phyloP scores from a whole-genome alignment of 2,888 invertebrate species.

The Latrodectus hesperus region DNA sequence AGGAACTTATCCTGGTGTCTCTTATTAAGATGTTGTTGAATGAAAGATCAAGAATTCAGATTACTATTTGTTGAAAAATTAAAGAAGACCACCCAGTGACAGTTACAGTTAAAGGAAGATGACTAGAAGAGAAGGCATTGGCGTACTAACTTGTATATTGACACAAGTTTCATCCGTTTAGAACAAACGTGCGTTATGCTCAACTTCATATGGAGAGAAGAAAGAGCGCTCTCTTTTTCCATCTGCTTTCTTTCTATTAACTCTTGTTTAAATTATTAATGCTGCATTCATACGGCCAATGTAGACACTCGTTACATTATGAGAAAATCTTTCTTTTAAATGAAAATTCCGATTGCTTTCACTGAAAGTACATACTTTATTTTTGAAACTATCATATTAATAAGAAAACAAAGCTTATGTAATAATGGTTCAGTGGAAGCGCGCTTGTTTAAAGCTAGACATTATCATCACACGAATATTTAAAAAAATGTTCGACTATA shows the following conservation, averaged over 20 bases:
- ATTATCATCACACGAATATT: too few species aligned
- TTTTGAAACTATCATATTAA: too few species aligned
- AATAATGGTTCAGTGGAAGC: too few species aligned
- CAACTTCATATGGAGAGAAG: background rate
- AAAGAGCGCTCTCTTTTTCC: background rate
- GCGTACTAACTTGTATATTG: background rate
- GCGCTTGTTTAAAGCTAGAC: too few species aligned
- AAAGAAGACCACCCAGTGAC: constrained; percentile 25
- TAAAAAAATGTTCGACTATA: too few species aligned
- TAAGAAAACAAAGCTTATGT: too few species aligned
- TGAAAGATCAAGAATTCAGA: constrained; percentile 13
- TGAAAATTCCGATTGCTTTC: too few species aligned
- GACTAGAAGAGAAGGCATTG: background rate
- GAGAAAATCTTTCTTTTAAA: too few species aligned
- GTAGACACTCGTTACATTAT: too few species aligned
- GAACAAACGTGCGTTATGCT: background rate
- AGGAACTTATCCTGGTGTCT: background rate
- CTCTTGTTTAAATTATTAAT: background rate
- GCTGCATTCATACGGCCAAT: background rate
- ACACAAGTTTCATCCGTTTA: background rate
- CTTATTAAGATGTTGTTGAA: constrained; percentile 2
- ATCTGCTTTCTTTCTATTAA: background rate
- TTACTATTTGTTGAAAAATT: constrained; percentile 27
- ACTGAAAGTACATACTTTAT: too few species aligned
- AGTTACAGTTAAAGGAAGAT: background rate